These are phyloP conservation scores for Phyllotis vaccarum DNA, from an alignment of 2,797 vertebrate genomes.

Conservation along the genomic window DNA sequence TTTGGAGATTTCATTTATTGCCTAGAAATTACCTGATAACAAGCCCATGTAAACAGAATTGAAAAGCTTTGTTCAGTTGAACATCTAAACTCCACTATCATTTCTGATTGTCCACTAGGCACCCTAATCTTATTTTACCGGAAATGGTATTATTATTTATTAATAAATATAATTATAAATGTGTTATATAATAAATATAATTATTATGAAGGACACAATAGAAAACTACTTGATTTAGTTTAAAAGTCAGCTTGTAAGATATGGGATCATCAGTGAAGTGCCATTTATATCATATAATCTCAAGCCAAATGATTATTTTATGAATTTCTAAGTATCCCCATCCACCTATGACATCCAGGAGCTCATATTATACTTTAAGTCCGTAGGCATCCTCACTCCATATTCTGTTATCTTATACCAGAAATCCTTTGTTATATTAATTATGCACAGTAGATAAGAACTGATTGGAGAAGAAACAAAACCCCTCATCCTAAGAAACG, in stretches of 20 bases:
- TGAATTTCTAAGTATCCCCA: not conserved
- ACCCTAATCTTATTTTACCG: not conserved
- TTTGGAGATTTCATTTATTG: not conserved
- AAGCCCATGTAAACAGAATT: not conserved
- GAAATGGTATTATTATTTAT: not conserved
- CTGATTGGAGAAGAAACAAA: not conserved
- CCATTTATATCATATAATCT: not conserved
- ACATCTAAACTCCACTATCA: not conserved
- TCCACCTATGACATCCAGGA: not conserved
- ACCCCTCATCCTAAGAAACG: not conserved
- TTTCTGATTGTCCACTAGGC: not conserved
- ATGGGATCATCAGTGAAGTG: not conserved
- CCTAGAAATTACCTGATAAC: not conserved
- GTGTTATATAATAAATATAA: not conserved
- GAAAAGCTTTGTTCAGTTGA: slow-evolving; percentile 2
- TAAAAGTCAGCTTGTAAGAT: not conserved
- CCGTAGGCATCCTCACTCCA: not conserved
- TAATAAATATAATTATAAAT: not conserved
- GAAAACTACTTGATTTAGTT: not conserved
- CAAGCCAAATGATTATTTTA: not conserved
- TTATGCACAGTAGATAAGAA: not conserved
- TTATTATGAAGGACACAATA: not conserved
- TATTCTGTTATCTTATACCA: not conserved
- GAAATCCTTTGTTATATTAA: not conserved
- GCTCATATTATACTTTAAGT: not conserved